Percentiles rank a stretch among this genome's conserved stretches.
Evolutionary conservation across 1,140 invertebrate genomes (phyloP).

Genomic region (Cydia amplana): DNA sequence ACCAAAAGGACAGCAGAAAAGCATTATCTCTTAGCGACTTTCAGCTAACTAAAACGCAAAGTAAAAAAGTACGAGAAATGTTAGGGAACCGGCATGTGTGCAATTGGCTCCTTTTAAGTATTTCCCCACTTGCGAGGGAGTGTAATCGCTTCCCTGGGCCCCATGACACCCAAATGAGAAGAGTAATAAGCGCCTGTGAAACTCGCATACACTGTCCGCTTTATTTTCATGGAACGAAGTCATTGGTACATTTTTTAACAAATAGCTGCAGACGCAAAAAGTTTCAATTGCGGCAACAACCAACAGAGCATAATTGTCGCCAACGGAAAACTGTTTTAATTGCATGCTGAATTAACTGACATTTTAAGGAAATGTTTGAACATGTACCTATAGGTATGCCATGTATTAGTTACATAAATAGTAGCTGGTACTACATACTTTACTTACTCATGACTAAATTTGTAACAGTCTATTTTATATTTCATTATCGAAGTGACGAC

Average conservation of each 20-base stretch:
- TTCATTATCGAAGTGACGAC: background rate
- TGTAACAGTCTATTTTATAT: background rate
- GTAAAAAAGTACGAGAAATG: constrained; percentile 50
- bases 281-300: constrained; percentile 57
- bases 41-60: constrained; percentile 37
- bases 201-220: background rate
- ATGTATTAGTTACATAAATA: too few relatives aligned
- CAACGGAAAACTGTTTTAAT: constrained; percentile 25
- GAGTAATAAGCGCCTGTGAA: background rate
- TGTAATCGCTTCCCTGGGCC: constrained; percentile 62
- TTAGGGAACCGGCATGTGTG: constrained; percentile 58
- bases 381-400: background rate
- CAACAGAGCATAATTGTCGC: constrained; percentile 46
- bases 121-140: constrained; percentile 50
- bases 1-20: constrained; percentile 53
- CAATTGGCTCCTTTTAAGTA: constrained; percentile 59
- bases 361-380: background rate
- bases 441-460: background rate
- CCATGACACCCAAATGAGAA: background rate
- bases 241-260: constrained; percentile 41
- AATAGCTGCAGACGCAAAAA: constrained; percentile 48
- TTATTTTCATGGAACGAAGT: background rate
- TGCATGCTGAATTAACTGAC: background rate
- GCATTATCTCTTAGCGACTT: constrained; percentile 49
- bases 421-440: too few relatives aligned